Base-by-base conservation (phyloP, 2,888 invertebrate species). In the Trichopoda pennipes region DNA sequence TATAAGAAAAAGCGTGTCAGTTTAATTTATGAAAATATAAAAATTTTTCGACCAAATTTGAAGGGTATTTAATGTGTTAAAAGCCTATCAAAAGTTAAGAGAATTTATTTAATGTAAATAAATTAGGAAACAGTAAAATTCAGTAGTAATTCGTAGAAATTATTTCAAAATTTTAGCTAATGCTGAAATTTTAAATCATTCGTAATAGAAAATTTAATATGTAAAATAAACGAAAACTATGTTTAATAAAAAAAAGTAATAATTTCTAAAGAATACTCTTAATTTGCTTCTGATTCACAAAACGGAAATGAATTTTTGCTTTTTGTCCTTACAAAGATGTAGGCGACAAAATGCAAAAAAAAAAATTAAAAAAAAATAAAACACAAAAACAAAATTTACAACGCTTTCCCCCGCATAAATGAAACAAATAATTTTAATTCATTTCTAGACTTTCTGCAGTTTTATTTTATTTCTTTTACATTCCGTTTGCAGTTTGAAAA, bases 401-500 rank as follows among this genome's bases (percentile, higher is more conserved):
- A 76, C 56, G 51, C 55, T 68, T 75, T 70, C 28, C 49, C 63
- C 49, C 61, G 35, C 55, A 75, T 70, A 69, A 81, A 74, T 81
- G 53, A 60, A 82, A 79, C 64, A 76, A 82, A 79, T 79, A 76
- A 56, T 68, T 75, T 72, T 76, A 68, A 82, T 72, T 79, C 68
- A 79, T 79, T 82, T 68, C 61, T 68, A 72, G 66, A 53, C 35
- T 61, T 38, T 49, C 3, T 61, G 28, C 6, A 4, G n/a, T 28
- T 28, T 28, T 28, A 4, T 28, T 28, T 28, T 6, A 12, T 55
- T 38, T 47, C 47, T 79, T 76, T 23, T 66, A 72, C 70, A 82
- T 75, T 60, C 68, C 60, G 63, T 81, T 77, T 61, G 55, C 23
- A 61, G 66, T 73, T 73, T 79, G 51, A 66, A 70, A 23, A 38